Evolutionary conservation across 2,888 invertebrate species (phyloP), one percentile per base, ranked within the genome.

Genomic region (Azorinus chamasolen): DNA sequence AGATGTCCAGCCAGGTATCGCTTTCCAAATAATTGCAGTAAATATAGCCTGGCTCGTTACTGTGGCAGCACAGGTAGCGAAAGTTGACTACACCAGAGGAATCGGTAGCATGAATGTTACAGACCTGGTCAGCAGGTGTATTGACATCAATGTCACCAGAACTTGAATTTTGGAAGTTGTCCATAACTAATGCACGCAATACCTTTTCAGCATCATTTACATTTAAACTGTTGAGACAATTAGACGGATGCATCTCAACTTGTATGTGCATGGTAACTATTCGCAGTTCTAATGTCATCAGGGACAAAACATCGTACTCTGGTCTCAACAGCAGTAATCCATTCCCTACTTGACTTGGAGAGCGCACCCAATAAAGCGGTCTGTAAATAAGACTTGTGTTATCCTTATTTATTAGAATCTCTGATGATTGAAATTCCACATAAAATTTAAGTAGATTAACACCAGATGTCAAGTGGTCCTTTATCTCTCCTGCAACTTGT

Each of bases 101-200:
- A 18, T 55, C 39, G 20, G 18, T n/a, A 20, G 39, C 39, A 55
- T 55, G 55, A 18, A 55, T 18, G 20, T 55, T 55, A 20, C 55
- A 55, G 8, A 55, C 55, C 10, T 37, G 16, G 4, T 55, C 55
- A n/a, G n/a, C 20, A 39, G 18, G 39, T 1, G 10, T 18, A 39
- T 5, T 6, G 8, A 39, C 20, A 2, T 20, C n/a, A 10, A 55
- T 14, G 5, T 39, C 39, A 3, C 8, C 1, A 2, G 55, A 18
- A 10, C 32, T 32, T 55, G 55, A 39, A 18, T 55, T 55, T 39
- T 20, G 16, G 22, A 55, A 55, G 20, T 55, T 55, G 10, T 55
- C 39, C 8, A 55, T 3, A 12, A 55, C 39, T 22, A 55, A 39
- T 10, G 32, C 20, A 39, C 55, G 16, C 18, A 55, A 20, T 3